Conservation (phyloP, 2,113 vertebrate genomes). For the Nematolebias whitei region DNA sequence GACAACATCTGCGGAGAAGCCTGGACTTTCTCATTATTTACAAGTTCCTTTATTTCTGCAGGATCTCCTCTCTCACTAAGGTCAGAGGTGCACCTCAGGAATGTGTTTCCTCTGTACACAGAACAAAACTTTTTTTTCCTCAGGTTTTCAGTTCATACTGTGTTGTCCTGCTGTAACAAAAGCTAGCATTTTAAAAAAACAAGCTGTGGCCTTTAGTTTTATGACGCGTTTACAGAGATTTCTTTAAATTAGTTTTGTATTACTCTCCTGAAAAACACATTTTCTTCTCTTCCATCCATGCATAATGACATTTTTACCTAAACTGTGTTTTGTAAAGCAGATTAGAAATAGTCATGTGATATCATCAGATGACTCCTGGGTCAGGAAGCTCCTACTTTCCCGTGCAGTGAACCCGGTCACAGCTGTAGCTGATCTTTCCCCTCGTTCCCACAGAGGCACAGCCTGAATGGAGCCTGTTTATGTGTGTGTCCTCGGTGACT, state of each 20-base stretch:
- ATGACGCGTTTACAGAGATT: background rate
- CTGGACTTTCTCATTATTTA: slow-evolving; percentile 58
- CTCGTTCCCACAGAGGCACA: slow-evolving; percentile 56
- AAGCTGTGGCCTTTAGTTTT: background rate
- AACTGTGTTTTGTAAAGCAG: background rate
- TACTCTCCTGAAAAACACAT: background rate
- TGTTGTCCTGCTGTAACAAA: background rate
- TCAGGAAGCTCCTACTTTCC: slow-evolving; percentile 45
- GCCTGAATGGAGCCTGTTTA: slow-evolving; percentile 63
- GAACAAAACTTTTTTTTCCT: slow-evolving; percentile 40
- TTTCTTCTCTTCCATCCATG: background rate
- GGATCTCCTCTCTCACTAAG: slow-evolving; percentile 59
- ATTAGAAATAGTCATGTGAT: slow-evolving; percentile 20
- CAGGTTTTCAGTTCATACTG: slow-evolving; percentile 15
- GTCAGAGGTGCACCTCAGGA: slow-evolving; percentile 68
- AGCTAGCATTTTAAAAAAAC: slow-evolving; percentile 7
- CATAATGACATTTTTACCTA: background rate
- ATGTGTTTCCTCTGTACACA: slow-evolving; percentile 68
- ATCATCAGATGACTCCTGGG: slow-evolving; percentile 6
- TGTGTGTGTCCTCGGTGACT: slow-evolving; percentile 56
- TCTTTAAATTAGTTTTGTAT: background rate
- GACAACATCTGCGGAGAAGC: slow-evolving; percentile 31
- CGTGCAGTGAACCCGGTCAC: slow-evolving; percentile 44
- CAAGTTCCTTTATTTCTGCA: slow-evolving; percentile 71
- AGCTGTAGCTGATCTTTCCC: slow-evolving; percentile 64